phyloP scores from a whole-genome alignment of 2,888 invertebrate genomes.

The Erebia ligea region DNA sequence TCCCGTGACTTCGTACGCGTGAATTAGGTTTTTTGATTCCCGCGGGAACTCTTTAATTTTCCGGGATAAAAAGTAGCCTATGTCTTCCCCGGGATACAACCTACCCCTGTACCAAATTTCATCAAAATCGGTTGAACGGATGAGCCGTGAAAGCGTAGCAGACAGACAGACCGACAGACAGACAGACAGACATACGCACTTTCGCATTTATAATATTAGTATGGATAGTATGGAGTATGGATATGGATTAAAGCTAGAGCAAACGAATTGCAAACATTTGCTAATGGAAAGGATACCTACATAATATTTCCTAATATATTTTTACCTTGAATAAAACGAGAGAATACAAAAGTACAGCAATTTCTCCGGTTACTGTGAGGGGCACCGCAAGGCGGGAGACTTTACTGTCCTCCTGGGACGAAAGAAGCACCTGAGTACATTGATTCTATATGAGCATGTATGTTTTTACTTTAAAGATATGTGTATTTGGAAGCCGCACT shows the following conservation, averaged over 20 bases:
- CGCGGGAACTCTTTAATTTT: too few species aligned
- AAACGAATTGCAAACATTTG: conserved; percentile 1
- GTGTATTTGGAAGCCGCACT: conserved; percentile 2
- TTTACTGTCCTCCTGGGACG: conserved; percentile 61
- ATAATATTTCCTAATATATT: conserved; percentile 14
- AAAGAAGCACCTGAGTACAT: conserved; percentile 57
- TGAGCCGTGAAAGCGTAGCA: too few species aligned
- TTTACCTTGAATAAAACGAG: conserved; percentile 23
- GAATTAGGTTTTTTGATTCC: too few species aligned
- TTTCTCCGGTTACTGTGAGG: conserved; percentile 44
- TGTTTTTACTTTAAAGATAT: conserved; percentile 25
- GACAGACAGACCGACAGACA: too few species aligned
- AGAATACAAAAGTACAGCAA: conserved; percentile 31
- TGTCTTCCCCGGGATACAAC: too few species aligned
- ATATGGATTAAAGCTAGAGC: not conserved
- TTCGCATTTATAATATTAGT: too few species aligned
- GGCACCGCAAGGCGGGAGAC: conserved; percentile 52
- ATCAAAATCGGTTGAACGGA: too few species aligned
- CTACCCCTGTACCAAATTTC: too few species aligned
- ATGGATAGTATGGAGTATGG: too few species aligned
- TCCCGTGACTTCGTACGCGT: too few species aligned
- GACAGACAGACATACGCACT: too few species aligned
- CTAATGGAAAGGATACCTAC: not conserved
- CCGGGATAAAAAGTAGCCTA: too few species aligned
- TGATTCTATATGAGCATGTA: conserved; percentile 54